Evolutionary conservation across 1,140 invertebrate species (phyloP).

Genomic region (Diachasmimorpha longicaudata): DNA sequence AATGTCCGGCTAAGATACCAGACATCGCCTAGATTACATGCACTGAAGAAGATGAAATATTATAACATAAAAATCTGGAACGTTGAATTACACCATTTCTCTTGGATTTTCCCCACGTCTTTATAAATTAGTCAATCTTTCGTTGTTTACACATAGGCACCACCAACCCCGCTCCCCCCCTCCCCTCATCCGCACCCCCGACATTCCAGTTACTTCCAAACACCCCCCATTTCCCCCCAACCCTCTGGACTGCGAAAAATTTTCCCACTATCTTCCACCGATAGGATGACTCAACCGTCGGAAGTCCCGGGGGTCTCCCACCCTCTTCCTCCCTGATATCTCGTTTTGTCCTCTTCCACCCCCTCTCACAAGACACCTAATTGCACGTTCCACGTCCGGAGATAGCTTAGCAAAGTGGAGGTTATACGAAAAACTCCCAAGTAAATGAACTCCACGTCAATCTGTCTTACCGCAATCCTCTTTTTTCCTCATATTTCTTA

Average conservation of each 20-base stretch:
- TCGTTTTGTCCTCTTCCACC: neutral
- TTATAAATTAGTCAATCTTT: no score
- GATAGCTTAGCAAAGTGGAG: conserved; percentile 44
- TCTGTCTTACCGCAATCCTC: neutral
- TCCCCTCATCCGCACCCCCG: no score
- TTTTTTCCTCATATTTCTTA: neutral
- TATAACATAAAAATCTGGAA: neutral
- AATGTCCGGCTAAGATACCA: neutral
- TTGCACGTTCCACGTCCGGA: conserved; percentile 30
- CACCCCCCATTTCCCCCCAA: no score
- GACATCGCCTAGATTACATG: neutral
- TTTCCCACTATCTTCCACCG: neutral
- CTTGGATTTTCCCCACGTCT: no score
- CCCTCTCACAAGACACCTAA: conserved; percentile 4
- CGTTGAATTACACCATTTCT: no score
- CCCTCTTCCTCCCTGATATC: neutral
- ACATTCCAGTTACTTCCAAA: no score
- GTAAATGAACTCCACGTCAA: conserved; percentile 10
- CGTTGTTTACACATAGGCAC: no score
- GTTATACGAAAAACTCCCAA: conserved; percentile 30
- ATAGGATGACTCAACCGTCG: neutral
- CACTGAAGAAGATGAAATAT: conserved; percentile 14
- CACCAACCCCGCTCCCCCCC: no score
- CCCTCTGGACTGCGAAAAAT: neutral
- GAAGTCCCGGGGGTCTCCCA: neutral